Evolutionary conservation across 2,888 invertebrate species (phyloP).

Genomic region (Himalopsyche anomala): DNA sequence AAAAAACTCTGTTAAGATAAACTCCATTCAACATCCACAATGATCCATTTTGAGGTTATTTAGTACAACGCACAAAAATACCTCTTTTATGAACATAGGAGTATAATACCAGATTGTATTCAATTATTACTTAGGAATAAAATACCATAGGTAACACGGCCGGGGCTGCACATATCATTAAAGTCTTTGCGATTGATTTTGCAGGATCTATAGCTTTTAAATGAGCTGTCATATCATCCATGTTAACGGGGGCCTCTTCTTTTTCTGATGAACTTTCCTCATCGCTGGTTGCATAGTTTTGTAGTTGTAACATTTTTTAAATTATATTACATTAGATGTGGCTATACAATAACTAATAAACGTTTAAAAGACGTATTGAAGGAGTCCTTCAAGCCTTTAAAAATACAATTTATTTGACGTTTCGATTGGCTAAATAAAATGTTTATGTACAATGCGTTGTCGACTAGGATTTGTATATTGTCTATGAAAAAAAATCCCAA

Average conservation of each 20-base stretch:
- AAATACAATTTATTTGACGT: background rate
- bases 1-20: too few species aligned
- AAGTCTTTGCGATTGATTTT: conserved; percentile 79
- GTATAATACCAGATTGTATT: too few species aligned
- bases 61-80: too few species aligned
- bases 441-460: background rate
- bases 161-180: conserved; percentile 89
- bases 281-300: conserved; percentile 85
- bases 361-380: background rate
- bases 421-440: background rate
- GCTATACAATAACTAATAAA: background rate
- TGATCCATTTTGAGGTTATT: too few species aligned
- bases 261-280: conserved; percentile 80
- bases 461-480: background rate
- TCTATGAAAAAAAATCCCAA: too few species aligned
- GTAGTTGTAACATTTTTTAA: conserved; percentile 82
- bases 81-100: too few species aligned
- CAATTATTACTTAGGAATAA: too few species aligned
- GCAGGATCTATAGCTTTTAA: conserved; percentile 77
- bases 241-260: conserved; percentile 72
- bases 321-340: background rate
- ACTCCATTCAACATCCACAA: too few species aligned
- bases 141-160: conserved; percentile 88
- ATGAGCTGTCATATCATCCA: conserved; percentile 74
- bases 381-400: background rate